These are phyloP conservation scores for Lycocerus yunnanus DNA, from an alignment of 2,888 invertebrate genomes.

Conservation along the genomic window DNA sequence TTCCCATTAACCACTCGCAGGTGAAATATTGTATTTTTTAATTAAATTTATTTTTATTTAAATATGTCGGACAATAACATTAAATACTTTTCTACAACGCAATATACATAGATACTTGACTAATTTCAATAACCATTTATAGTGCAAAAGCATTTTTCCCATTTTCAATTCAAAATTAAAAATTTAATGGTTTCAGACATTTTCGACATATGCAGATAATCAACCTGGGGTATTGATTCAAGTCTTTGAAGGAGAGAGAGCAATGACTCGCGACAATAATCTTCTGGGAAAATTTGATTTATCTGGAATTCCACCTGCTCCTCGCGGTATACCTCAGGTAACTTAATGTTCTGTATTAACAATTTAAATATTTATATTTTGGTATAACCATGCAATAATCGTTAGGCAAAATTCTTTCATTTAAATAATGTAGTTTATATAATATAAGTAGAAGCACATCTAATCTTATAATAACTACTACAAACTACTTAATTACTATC, in stretches of 20 bases:
- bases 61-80: no score
- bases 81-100: no score
- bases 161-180: no score
- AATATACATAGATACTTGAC: no score
- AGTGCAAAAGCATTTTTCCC: background rate
- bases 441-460: no score
- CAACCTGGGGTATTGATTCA: conserved; percentile 68
- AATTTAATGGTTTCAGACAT: conserved; percentile 44
- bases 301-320: conserved; percentile 67
- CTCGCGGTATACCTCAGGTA: conserved; percentile 61
- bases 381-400: no score
- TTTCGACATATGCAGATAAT: conserved; percentile 69
- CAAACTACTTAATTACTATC: no score
- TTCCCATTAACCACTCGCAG: conserved; percentile 67
- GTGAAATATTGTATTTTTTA: conserved; percentile 29
- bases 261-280: conserved; percentile 66
- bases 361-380: background rate
- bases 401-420: no score
- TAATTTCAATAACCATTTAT: background rate
- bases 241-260: conserved; percentile 63
- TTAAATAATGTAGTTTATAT: no score
- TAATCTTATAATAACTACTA: no score
- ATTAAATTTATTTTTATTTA: no score
- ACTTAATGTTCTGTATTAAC: background rate
- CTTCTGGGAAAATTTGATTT: conserved; percentile 71